These are phyloP conservation scores for Pipra filicauda DNA, from an alignment of 2,113 vertebrate genomes.

Conservation along the genomic window DNA sequence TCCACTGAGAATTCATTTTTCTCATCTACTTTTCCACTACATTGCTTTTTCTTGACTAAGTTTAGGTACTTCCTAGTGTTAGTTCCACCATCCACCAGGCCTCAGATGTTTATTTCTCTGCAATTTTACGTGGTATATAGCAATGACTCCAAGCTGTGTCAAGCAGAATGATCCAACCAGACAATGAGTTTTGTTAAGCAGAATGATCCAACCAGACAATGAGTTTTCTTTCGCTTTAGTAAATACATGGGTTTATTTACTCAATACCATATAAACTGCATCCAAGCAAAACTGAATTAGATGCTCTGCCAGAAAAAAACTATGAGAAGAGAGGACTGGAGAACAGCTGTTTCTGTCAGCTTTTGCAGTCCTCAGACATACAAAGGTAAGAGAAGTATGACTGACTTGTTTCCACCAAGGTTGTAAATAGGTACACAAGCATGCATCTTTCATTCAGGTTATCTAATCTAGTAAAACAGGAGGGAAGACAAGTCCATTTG, in stretches of 20 bases:
- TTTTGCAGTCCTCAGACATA: not conserved
- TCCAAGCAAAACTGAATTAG: constrained; percentile 12
- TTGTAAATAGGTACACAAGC: not conserved
- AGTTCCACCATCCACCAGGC: not conserved
- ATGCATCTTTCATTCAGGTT: not conserved
- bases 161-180: not conserved
- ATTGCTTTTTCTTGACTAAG: not conserved
- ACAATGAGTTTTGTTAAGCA: not conserved
- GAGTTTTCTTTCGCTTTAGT: not conserved
- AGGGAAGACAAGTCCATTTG: not conserved
- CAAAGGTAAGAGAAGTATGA: not conserved
- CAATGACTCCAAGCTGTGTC: not conserved
- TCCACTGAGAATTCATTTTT: not conserved
- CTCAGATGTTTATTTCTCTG: not conserved
- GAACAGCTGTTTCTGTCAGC: not conserved
- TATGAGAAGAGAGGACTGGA: not conserved
- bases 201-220: not conserved
- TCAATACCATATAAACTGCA: not conserved
- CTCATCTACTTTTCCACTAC: not conserved
- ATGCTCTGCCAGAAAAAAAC: not conserved
- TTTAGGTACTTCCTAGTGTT: not conserved
- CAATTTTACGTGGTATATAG: not conserved
- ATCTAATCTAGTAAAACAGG: not conserved
- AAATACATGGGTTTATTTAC: constrained; percentile 9
- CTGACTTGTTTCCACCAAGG: not conserved